A percentile compares a stretch with the other conserved stretches of the same genome.
Evolutionary conservation across 1,140 invertebrate genomes (phyloP).

Genomic region (Acarapis woodi): DNA sequence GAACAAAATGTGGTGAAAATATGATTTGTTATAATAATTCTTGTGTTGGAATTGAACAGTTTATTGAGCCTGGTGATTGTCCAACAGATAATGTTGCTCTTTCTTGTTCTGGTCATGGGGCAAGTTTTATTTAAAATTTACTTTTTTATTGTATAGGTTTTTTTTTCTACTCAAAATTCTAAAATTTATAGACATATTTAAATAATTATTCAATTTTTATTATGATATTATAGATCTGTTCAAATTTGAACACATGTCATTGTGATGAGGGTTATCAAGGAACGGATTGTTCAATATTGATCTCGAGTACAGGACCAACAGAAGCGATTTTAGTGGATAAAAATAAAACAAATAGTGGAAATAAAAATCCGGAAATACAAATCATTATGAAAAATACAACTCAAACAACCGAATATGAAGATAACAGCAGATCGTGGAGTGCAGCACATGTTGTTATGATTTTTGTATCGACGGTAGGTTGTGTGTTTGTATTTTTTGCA

Average conservation of each 20-base stretch:
- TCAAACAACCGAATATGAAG: conserved; percentile 11
- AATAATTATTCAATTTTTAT: too few relatives aligned
- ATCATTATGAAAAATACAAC: conserved; percentile 8
- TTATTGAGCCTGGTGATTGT: conserved; percentile 52
- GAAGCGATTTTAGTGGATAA: conserved; percentile 1
- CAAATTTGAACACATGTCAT: conserved; percentile 66
- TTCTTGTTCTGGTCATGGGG: conserved; percentile 75
- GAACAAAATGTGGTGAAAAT: conserved; percentile 65
- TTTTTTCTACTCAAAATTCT: neutral
- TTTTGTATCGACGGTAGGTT: conserved; percentile 60
- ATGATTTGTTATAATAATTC: conserved; percentile 75
- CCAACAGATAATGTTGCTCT: conserved; percentile 54
- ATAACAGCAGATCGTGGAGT: conserved; percentile 38
- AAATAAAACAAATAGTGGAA: neutral
- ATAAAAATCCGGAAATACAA: neutral
- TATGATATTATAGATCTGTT: conserved; percentile 38
- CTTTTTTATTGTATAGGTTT: too few relatives aligned
- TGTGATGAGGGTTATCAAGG: conserved; percentile 66
- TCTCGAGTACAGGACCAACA: conserved; percentile 7
- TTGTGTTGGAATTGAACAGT: conserved; percentile 46
- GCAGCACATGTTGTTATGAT: conserved; percentile 65
- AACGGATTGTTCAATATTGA: conserved; percentile 43
- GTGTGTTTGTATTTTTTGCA: conserved; percentile 76
- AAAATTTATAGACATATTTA: neutral
- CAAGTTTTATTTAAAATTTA: conserved; percentile 28